phyloP scores from a whole-genome alignment of 2,888 invertebrate species.

The Clunio marinus region DNA sequence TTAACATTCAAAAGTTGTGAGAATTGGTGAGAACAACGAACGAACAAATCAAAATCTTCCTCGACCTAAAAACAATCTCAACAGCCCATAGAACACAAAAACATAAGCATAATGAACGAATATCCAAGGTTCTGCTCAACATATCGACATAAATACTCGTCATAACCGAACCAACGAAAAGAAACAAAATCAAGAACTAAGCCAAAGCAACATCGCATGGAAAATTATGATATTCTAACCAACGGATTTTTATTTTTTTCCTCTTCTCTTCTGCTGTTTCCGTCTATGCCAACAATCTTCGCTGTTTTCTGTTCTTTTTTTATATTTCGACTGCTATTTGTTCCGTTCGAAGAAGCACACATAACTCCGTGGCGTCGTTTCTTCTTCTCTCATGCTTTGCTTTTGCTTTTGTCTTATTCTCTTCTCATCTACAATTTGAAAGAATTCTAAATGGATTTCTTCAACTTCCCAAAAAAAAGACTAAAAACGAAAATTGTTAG shows the following conservation, averaged over 20 bases:
- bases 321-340: conserved; percentile 23
- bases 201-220: conserved; percentile 26
- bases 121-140: conserved; percentile 32
- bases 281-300: conserved; percentile 24
- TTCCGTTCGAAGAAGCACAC: conserved; percentile 31
- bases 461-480: conserved; percentile 19
- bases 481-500: not conserved
- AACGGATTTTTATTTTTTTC: conserved; percentile 29
- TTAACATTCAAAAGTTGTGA: no score
- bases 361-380: not conserved
- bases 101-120: not conserved
- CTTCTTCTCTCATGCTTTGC: not conserved
- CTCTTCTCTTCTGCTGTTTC: conserved; percentile 3
- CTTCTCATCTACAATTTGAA: not conserved
- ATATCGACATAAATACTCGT: conserved; percentile 33
- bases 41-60: not conserved
- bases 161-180: conserved; percentile 8
- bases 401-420: not conserved
- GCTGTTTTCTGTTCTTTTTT: conserved; percentile 23
- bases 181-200: conserved; percentile 16
- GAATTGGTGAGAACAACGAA: not conserved
- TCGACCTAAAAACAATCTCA: not conserved
- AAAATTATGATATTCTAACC: conserved; percentile 38
- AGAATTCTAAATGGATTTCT: conserved; percentile 29
- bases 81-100: not conserved